Evolutionary conservation across 2,797 vertebrate species (phyloP).

Genomic region (Moxostoma hubbsi): DNA sequence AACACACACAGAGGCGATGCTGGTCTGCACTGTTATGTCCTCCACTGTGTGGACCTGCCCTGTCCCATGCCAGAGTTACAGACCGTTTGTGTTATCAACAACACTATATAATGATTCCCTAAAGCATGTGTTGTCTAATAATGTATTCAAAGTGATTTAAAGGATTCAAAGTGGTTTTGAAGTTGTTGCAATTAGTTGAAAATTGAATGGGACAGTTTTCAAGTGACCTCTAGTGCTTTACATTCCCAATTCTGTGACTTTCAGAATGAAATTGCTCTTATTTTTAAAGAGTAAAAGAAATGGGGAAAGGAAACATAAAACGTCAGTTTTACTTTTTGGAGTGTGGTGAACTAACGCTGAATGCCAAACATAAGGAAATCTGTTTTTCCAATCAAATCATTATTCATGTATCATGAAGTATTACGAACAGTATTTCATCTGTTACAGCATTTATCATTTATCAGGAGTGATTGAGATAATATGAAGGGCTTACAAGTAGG

Average conservation of each 20-base stretch:
- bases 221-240: conserved; percentile 36
- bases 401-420: conserved; percentile 38
- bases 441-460: conserved; percentile 19
- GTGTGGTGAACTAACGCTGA: conserved; percentile 20
- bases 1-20: conserved; percentile 14
- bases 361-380: conserved; percentile 51
- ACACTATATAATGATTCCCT: conserved; percentile 34
- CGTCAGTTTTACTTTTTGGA: not conserved
- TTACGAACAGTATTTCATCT: conserved; percentile 33
- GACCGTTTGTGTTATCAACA: conserved; percentile 60
- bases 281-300: conserved; percentile 19
- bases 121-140: conserved; percentile 70
- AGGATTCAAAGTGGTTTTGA: conserved; percentile 29
- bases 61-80: conserved; percentile 43
- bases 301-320: not conserved
- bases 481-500: conserved; percentile 11
- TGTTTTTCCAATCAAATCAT: conserved; percentile 28
- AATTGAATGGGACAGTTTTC: not conserved
- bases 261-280: conserved; percentile 12
- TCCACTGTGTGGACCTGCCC: conserved; percentile 31
- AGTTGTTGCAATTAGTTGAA: conserved; percentile 5
- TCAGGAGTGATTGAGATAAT: not conserved
- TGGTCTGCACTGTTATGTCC: conserved; percentile 8
- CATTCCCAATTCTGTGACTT: conserved; percentile 23
- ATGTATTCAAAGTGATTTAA: conserved; percentile 41